Evolutionary conservation across 1,140 invertebrate species (phyloP).

Genomic region (Antheraea pernyi): DNA sequence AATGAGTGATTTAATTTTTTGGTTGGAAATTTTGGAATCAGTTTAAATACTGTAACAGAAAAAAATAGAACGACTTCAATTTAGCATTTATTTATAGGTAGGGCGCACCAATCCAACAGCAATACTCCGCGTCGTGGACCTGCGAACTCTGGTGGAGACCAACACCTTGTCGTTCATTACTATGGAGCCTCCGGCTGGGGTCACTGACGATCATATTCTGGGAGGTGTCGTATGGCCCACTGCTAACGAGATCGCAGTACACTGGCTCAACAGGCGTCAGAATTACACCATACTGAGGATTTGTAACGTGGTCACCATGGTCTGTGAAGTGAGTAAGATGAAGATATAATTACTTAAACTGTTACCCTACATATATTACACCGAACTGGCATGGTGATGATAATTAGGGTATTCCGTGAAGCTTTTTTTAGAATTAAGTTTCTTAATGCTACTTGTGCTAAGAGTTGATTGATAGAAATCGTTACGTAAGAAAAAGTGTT

Average conservation of each 20-base stretch:
- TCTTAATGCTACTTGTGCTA: too few relatives aligned
- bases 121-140: slow-evolving; percentile 57
- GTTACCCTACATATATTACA: too few relatives aligned
- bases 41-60: too few relatives aligned
- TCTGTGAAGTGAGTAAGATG: slow-evolving; percentile 41
- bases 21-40: too few relatives aligned
- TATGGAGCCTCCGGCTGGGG: slow-evolving; percentile 68
- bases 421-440: too few relatives aligned
- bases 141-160: slow-evolving; percentile 34
- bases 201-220: slow-evolving; percentile 78
- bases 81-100: slow-evolving; percentile 43
- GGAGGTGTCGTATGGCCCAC: slow-evolving; percentile 89
- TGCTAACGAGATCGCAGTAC: slow-evolving; percentile 83
- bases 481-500: too few relatives aligned
- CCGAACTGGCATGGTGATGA: too few relatives aligned
- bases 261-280: slow-evolving; percentile 94
- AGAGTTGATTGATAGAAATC: too few relatives aligned
- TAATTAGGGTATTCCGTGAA: too few relatives aligned
- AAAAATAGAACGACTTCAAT: too few relatives aligned
- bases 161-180: slow-evolving; percentile 36
- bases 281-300: slow-evolving; percentile 81
- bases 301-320: slow-evolving; percentile 49
- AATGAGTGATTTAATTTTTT: too few relatives aligned
- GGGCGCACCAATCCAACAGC: slow-evolving; percentile 69
- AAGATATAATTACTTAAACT: too few relatives aligned